Conservation (phyloP, 2,797 vertebrate species). For the Halcyon chelicuti region DNA sequence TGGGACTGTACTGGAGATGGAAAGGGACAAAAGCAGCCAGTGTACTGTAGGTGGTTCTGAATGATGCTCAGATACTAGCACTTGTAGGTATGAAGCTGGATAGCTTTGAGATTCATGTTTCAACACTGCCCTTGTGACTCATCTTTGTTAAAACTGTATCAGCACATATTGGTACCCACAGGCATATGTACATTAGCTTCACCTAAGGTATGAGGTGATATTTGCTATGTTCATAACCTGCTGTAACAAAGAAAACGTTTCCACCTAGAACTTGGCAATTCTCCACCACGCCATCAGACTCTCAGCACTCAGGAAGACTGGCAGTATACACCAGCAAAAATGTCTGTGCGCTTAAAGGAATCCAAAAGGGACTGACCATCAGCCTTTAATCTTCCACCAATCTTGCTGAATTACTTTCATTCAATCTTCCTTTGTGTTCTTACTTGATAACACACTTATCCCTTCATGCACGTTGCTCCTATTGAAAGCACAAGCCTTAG, state of each 20-base stretch:
- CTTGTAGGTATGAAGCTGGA: background rate
- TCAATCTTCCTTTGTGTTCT: background rate
- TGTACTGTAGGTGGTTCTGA: background rate
- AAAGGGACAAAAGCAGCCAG: background rate
- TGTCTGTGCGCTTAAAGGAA: background rate
- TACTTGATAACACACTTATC: background rate
- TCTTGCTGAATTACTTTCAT: background rate
- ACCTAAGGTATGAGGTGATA: background rate
- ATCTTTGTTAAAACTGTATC: background rate
- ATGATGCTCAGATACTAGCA: background rate
- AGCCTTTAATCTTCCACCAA: background rate
- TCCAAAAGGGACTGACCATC: background rate
- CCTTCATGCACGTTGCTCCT: background rate
- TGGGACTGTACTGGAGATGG: background rate
- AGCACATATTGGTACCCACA: background rate
- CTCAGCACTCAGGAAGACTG: fast-evolving
- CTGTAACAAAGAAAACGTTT: background rate
- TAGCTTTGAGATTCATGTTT: background rate
- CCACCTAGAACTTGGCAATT: background rate
- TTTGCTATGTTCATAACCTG: background rate
- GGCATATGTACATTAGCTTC: background rate
- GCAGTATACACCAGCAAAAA: background rate
- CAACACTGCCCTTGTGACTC: background rate
- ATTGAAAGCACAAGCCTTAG: background rate
- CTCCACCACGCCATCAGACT: background rate